Evolutionary conservation across 1,140 invertebrate species (phyloP).

Genomic region (Eubasilissa regina): DNA sequence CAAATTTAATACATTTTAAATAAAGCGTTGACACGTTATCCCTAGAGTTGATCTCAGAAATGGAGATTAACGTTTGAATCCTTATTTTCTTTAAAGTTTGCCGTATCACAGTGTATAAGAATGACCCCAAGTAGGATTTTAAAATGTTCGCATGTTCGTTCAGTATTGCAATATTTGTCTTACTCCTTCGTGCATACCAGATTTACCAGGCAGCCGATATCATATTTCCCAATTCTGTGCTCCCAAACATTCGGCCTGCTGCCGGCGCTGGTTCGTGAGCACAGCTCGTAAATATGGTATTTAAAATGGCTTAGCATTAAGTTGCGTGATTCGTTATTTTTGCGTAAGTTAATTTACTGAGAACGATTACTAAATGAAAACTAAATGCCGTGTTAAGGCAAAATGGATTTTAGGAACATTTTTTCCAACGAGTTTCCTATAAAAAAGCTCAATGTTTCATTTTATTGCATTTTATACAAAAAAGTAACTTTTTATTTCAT

Average conservation of each 20-base stretch:
- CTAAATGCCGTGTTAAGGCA: slow-evolving; percentile 14
- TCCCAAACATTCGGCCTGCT: slow-evolving; percentile 20
- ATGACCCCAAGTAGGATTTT: no score
- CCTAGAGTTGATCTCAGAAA: no score
- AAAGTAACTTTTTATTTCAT: no score
- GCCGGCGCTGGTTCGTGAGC: slow-evolving; percentile 2
- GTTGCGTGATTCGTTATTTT: slow-evolving; percentile 32
- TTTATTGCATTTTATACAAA: no score
- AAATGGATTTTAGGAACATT: slow-evolving; percentile 2
- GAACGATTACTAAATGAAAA: slow-evolving; percentile 33
- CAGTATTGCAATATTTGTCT: background rate
- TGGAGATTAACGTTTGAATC: no score
- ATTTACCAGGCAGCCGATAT: background rate
- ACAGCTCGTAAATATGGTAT: slow-evolving; percentile 35
- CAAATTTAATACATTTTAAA: no score
- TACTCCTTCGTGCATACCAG: background rate
- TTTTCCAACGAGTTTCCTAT: background rate
- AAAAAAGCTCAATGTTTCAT: background rate
- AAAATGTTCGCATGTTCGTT: no score
- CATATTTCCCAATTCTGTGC: slow-evolving; percentile 37
- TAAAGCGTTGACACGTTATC: no score
- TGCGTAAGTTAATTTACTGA: slow-evolving; percentile 35
- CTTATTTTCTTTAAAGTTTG: no score
- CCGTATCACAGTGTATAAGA: no score
- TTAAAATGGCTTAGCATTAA: slow-evolving; percentile 18